Evolutionary conservation across 2,113 vertebrate species (phyloP).

Genomic region (Notiomystis cincta): DNA sequence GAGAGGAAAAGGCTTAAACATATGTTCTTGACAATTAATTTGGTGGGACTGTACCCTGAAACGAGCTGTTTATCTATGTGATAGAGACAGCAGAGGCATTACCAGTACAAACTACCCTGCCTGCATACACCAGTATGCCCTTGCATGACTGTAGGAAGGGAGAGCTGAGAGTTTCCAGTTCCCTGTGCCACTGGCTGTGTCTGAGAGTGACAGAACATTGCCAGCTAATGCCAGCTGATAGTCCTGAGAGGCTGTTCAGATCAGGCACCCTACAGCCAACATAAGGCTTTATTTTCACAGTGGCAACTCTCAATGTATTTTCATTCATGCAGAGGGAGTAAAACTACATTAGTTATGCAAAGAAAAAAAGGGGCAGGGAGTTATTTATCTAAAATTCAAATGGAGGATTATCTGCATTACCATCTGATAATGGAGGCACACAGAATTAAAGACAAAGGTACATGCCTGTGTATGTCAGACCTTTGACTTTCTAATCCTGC

Average conservation of each 20-base stretch:
- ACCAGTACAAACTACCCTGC: neutral
- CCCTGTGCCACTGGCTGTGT: neutral
- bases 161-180: neutral
- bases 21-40: neutral
- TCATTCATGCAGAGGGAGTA: neutral
- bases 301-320: neutral
- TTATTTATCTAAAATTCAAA: neutral
- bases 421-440: neutral
- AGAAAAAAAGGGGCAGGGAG: neutral
- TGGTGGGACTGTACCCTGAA: neutral
- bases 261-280: neutral
- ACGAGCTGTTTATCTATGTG: neutral
- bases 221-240: neutral
- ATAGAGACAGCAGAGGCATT: neutral
- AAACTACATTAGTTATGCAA: neutral
- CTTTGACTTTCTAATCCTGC: slow-evolving; percentile 43
- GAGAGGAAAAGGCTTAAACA: neutral
- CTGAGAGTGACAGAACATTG: neutral
- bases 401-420: neutral
- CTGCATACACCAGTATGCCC: neutral
- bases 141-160: neutral
- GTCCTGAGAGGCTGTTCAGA: neutral
- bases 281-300: neutral
- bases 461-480: neutral
- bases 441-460: slow-evolving; percentile 21